Evolutionary conservation across 2,888 invertebrate genomes (phyloP).

Genomic region (Ormyrus labotus): DNA sequence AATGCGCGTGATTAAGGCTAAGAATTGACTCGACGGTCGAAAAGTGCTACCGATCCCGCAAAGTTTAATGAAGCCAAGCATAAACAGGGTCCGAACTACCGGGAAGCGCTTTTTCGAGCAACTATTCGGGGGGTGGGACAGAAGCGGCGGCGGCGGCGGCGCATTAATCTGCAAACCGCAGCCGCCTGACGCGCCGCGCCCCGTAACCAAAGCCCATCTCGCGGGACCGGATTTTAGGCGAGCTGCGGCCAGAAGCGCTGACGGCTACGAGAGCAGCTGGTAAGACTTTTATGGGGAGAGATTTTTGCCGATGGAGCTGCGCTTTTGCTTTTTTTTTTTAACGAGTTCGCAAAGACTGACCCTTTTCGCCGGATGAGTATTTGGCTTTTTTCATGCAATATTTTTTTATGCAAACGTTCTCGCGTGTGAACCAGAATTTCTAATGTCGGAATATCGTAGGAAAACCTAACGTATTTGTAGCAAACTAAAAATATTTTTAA

Average conservation of each 20-base stretch:
- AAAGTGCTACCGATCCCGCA: too few species aligned
- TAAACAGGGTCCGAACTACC: too few species aligned
- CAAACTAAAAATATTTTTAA: too few species aligned
- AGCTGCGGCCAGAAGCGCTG: background rate
- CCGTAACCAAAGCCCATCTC: slow-evolving; percentile 33
- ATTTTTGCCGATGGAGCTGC: background rate
- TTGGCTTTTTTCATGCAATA: too few species aligned
- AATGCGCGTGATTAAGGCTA: too few species aligned
- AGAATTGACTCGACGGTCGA: too few species aligned
- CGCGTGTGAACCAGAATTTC: too few species aligned
- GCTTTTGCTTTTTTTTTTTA: background rate
- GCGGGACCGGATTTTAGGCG: background rate
- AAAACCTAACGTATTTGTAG: too few species aligned
- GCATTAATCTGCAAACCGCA: slow-evolving; percentile 51
- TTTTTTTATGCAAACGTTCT: too few species aligned
- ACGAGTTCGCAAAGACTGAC: background rate
- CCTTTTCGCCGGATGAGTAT: too few species aligned
- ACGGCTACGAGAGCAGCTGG: background rate
- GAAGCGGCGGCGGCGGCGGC: background rate
- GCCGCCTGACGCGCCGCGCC: slow-evolving; percentile 4
- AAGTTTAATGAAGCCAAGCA: too few species aligned
- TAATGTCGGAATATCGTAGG: too few species aligned
- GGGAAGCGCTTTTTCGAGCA: slow-evolving; percentile 14
- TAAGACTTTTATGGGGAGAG: background rate
- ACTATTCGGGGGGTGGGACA: slow-evolving; percentile 22